A percentile compares a stretch with the other conserved stretches of the same genome.
Evolutionary conservation across 2,113 vertebrate genomes (phyloP).

Genomic region (Chaetodon trifascialis): DNA sequence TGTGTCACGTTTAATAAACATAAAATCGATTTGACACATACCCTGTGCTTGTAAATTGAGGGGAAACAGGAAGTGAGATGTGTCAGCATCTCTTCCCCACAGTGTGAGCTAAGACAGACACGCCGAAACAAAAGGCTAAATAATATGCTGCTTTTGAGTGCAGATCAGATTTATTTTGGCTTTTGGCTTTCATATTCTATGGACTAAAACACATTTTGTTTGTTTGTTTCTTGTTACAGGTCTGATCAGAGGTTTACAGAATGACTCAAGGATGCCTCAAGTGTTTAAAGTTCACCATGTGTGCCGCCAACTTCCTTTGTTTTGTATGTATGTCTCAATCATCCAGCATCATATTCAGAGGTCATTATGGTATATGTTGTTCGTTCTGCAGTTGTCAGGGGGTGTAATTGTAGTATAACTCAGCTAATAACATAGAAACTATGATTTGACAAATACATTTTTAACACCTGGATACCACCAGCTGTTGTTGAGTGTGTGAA

Average conservation of each 20-base stretch:
- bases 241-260: conserved; percentile 30
- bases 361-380: neutral
- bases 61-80: conserved; percentile 59
- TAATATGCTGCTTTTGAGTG: neutral
- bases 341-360: neutral
- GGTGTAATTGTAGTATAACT: neutral
- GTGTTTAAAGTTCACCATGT: conserved; percentile 86
- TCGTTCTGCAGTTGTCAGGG: neutral
- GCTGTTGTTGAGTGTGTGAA: neutral
- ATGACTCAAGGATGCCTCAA: conserved; percentile 85
- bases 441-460: neutral
- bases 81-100: neutral
- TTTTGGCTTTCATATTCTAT: neutral
- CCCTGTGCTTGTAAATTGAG: neutral
- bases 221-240: conserved; percentile 56
- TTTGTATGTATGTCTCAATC: conserved; percentile 81
- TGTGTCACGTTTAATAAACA: neutral
- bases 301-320: conserved; percentile 84
- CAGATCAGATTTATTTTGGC: neutral
- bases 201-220: neutral
- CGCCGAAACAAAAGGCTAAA: neutral
- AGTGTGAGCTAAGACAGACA: neutral
- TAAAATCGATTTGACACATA: neutral
- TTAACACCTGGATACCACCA: neutral
- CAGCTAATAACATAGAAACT: neutral